phyloP scores from a whole-genome alignment of 2,113 vertebrate species.

The Spermophilus dauricus region DNA sequence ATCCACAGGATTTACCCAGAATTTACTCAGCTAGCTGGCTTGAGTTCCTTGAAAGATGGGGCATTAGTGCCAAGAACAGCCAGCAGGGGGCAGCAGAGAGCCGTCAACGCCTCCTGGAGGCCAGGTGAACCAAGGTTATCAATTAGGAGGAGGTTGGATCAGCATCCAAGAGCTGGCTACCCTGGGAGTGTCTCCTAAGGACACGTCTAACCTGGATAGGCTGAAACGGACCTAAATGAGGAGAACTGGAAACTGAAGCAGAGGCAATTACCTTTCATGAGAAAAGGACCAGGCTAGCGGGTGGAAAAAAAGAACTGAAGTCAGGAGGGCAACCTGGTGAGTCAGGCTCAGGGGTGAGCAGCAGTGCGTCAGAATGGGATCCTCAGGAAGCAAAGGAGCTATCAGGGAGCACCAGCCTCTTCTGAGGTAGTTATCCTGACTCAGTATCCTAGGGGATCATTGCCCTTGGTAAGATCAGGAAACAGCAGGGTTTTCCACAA shows the following conservation, averaged over 20 bases:
- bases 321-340: not conserved
- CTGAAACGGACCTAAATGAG: not conserved
- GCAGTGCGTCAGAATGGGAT: not conserved
- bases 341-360: not conserved
- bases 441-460: not conserved
- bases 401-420: not conserved
- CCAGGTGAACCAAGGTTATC: not conserved
- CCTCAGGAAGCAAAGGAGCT: not conserved
- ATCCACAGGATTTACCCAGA: not conserved
- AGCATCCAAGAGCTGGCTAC: not conserved
- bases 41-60: not conserved
- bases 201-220: not conserved
- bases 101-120: accelerated
- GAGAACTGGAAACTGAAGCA: not conserved
- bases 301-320: not conserved
- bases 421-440: not conserved
- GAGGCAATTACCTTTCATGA: not conserved
- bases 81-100: slow-evolving; percentile 65
- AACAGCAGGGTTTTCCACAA: not conserved
- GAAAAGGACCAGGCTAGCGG: not conserved
- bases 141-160: not conserved
- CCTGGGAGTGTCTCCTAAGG: not conserved
- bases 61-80: not conserved
- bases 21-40: not conserved
- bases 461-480: not conserved